phyloP scores from a whole-genome alignment of 2,113 vertebrate species.

The Hystrix brachyura region DNA sequence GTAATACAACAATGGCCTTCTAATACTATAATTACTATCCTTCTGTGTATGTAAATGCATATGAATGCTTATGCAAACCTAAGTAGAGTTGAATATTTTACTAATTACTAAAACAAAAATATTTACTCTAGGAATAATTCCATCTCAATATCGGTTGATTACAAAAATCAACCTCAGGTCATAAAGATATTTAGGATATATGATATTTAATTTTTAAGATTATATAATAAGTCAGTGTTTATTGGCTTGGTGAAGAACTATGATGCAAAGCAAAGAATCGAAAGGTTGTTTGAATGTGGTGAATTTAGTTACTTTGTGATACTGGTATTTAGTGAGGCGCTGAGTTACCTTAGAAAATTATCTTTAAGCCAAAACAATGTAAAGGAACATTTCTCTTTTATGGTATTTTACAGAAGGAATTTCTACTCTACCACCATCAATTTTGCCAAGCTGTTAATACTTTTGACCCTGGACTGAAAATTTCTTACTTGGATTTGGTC shows the following conservation, averaged over 20 bases:
- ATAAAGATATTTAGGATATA: neutral
- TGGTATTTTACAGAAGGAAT: slow-evolving; percentile 48
- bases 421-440: slow-evolving; percentile 3
- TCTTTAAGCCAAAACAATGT: slow-evolving; percentile 58
- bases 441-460: slow-evolving; percentile 37
- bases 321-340: slow-evolving; percentile 17
- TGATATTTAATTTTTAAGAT: slow-evolving; percentile 46
- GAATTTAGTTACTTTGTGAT: slow-evolving; percentile 6
- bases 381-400: slow-evolving; percentile 58
- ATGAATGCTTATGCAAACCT: neutral
- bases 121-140: slow-evolving; percentile 25
- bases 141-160: neutral
- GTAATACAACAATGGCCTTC: neutral
- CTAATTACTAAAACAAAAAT: neutral
- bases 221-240: neutral
- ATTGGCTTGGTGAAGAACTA: neutral
- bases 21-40: slow-evolving; percentile 7
- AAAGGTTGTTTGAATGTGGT: slow-evolving; percentile 9
- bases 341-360: slow-evolving; percentile 47
- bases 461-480: slow-evolving; percentile 56
- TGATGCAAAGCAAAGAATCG: neutral
- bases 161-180: slow-evolving; percentile 14
- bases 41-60: slow-evolving; percentile 2
- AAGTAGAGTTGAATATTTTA: slow-evolving; percentile 50
- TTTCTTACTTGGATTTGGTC: slow-evolving; percentile 53